phyloP scores from a whole-genome alignment of 2,888 invertebrate species.

The Brachypalpus laphriformis region DNA sequence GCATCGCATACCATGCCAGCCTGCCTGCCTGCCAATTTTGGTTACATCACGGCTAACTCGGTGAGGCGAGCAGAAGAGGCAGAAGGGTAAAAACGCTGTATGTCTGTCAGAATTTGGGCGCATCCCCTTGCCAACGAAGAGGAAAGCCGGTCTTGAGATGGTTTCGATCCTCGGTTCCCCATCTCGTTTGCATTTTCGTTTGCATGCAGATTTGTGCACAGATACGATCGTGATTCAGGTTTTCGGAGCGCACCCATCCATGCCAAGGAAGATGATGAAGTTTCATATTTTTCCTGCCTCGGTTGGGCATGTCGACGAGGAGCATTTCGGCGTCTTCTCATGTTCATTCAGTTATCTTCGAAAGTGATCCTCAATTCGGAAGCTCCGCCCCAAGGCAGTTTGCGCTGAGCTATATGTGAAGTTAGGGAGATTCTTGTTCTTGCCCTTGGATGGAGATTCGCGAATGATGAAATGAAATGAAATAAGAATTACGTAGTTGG shows the following conservation, averaged over 20 bases:
- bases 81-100: constrained; percentile 6
- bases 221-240: constrained; percentile 68
- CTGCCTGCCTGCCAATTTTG: constrained; percentile 37
- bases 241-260: constrained; percentile 20
- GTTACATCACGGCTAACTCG: constrained; percentile 31
- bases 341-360: constrained; percentile 75
- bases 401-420: constrained; percentile 58
- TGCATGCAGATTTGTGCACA: constrained; percentile 74
- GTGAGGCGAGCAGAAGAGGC: background rate
- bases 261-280: constrained; percentile 55
- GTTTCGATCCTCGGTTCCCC: constrained; percentile 7
- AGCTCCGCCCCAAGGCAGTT: constrained; percentile 76
- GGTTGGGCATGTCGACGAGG: constrained; percentile 1
- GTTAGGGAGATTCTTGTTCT: constrained; percentile 12
- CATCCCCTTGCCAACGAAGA: constrained; percentile 52
- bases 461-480: constrained; percentile 42
- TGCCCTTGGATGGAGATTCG: constrained; percentile 15
- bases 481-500: constrained; percentile 32
- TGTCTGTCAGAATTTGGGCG: constrained; percentile 68
- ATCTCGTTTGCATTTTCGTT: constrained; percentile 73
- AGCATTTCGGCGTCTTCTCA: constrained; percentile 72
- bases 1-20: background rate
- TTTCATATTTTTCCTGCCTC: constrained; percentile 54
- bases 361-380: constrained; percentile 76
- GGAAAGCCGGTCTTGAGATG: constrained; percentile 34